Evolutionary conservation across 2,888 invertebrate genomes (phyloP).

Genomic region (Villa cingulata): DNA sequence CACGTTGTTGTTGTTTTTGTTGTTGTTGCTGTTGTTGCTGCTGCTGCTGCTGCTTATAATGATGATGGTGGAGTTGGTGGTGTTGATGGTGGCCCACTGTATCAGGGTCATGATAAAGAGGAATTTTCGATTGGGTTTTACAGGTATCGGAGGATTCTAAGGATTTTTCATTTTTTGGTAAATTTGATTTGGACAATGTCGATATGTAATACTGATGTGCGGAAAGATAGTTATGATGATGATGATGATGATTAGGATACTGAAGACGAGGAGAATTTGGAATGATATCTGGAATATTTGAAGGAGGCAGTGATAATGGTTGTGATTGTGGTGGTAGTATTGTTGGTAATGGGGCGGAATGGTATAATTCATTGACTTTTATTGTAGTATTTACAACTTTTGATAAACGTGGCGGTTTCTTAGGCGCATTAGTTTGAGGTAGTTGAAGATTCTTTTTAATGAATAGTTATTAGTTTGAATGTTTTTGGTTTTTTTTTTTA

Average conservation of each 20-base stretch:
- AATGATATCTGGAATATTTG: constrained; percentile 8
- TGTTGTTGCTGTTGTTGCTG: constrained; percentile 1
- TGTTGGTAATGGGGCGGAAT: too few species aligned
- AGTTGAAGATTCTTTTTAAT: constrained; percentile 10
- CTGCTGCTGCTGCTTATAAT: not conserved
- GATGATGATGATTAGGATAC: not conserved
- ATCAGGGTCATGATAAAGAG: constrained; percentile 1
- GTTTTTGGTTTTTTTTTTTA: constrained; percentile 3
- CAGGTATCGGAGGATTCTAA: not conserved
- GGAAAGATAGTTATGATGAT: not conserved
- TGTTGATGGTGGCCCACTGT: constrained; percentile 10
- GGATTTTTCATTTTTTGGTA: not conserved
- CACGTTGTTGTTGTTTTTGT: not conserved
- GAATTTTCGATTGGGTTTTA: too few species aligned
- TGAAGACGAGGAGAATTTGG: not conserved
- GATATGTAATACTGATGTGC: not conserved
- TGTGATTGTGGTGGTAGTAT: not conserved
- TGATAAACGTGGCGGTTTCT: constrained; percentile 34
- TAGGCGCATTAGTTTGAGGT: constrained; percentile 25
- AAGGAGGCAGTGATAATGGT: not conserved
- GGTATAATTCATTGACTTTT: too few species aligned
- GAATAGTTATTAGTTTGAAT: too few species aligned
- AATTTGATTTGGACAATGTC: not conserved
- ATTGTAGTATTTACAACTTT: constrained; percentile 14
- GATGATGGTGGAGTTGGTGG: constrained; percentile 1